These are phyloP conservation scores for Podiceps cristatus DNA, from an alignment of 2,113 vertebrate genomes.

Conservation along the genomic window DNA sequence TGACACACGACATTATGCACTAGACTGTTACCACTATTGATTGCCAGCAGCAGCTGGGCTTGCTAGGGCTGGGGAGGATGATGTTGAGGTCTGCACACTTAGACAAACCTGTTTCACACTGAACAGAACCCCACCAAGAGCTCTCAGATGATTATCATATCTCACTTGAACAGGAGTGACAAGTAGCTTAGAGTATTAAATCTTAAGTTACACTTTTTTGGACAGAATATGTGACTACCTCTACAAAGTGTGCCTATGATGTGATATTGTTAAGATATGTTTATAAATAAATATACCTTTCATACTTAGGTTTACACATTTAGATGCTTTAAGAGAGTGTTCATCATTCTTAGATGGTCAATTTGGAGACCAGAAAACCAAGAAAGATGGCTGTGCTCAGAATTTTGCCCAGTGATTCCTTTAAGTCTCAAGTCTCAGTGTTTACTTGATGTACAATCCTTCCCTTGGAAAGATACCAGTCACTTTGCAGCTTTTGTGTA, in stretches of 20 bases:
- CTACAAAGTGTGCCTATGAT: fast-evolving
- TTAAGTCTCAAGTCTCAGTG: background rate
- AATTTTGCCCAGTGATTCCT: background rate
- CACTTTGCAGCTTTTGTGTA: background rate
- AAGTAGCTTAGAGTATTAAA: background rate
- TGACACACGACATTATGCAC: background rate
- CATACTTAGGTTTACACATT: background rate
- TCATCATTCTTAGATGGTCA: background rate
- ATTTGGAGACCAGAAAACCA: background rate
- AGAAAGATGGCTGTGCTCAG: background rate
- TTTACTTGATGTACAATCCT: background rate
- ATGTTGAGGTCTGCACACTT: background rate
- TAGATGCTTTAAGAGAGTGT: background rate
- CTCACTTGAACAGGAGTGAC: background rate
- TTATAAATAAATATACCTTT: background rate
- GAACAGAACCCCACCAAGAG: background rate
- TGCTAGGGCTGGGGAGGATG: background rate
- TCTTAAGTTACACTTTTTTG: background rate
- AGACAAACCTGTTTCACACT: background rate
- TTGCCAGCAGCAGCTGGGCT: background rate
- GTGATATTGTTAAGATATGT: background rate
- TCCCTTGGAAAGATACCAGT: background rate
- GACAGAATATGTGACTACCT: background rate
- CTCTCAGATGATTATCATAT: background rate
- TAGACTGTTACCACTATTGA: background rate